These are phyloP conservation scores for Ailurus styani DNA, from an alignment of 2,113 vertebrate genomes.

Conservation along the genomic window DNA sequence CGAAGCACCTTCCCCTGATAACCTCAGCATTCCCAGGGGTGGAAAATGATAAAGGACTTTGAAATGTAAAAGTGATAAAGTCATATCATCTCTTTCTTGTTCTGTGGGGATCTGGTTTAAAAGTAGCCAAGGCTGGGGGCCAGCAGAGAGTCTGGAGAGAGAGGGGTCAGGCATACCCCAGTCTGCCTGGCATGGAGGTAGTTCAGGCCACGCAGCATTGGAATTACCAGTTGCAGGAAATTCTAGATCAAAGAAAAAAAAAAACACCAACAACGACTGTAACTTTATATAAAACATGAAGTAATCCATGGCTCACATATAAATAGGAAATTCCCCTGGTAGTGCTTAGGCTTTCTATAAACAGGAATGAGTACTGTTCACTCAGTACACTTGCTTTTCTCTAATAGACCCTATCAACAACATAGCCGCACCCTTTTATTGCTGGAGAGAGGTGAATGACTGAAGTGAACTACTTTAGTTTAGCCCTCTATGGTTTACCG, in stretches of 20 bases:
- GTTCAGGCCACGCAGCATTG: neutral
- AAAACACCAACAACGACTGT: neutral
- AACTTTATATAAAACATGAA: slow-evolving; percentile 15
- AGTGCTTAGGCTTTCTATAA: neutral
- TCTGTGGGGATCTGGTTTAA: neutral
- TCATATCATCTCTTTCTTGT: neutral
- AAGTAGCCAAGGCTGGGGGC: neutral
- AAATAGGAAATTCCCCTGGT: neutral
- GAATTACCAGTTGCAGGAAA: neutral
- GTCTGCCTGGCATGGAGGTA: neutral
- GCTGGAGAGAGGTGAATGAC: neutral
- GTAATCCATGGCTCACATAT: neutral
- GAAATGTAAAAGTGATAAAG: neutral
- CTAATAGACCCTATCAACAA: neutral
- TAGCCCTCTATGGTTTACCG: neutral
- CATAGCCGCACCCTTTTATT: neutral
- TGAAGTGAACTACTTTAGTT: neutral
- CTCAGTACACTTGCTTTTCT: neutral
- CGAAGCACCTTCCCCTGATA: neutral
- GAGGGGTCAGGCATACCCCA: neutral
- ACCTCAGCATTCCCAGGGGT: neutral
- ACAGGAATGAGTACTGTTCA: neutral
- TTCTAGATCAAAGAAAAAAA: neutral
- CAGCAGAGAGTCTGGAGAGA: neutral
- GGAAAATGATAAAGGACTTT: neutral